A percentile compares a stretch with the other conserved stretches of the same genome.
These are phyloP conservation scores for Tinamus major DNA, from an alignment of 2,797 vertebrate species.

Conservation along the genomic window DNA sequence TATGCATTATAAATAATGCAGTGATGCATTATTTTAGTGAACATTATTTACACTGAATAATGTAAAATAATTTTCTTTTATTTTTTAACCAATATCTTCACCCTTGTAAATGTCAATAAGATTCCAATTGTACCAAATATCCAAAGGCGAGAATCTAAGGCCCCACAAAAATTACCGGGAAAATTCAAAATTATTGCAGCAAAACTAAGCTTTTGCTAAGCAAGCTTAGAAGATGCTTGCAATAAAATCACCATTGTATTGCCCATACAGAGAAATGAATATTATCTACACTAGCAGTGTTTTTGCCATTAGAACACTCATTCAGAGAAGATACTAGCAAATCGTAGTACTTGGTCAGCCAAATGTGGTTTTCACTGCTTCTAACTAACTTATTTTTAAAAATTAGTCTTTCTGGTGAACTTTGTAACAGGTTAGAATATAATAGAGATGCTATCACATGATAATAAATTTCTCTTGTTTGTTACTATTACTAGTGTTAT, in stretches of 20 bases:
- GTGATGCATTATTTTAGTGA: constrained; percentile 51
- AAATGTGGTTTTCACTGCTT: background rate
- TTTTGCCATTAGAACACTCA: background rate
- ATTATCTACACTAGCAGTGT: background rate
- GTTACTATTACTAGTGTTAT: background rate
- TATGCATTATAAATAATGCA: constrained; percentile 47
- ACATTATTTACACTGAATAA: background rate
- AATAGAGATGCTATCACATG: background rate
- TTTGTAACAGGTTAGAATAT: background rate
- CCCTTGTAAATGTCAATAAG: constrained; percentile 7
- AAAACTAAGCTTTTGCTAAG: background rate
- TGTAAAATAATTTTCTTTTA: background rate
- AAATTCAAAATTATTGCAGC: constrained; percentile 18
- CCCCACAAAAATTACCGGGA: background rate
- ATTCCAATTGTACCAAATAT: constrained; percentile 3
- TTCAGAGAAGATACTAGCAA: background rate
- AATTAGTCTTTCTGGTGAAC: background rate
- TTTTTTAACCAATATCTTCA: constrained; percentile 6
- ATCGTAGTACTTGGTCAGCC: background rate
- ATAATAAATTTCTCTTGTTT: background rate
- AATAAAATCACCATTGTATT: constrained; percentile 17
- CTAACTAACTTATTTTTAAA: background rate
- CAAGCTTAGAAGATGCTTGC: background rate
- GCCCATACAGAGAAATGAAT: background rate
- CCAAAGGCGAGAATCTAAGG: background rate